These are phyloP conservation scores for Lindbergichthys nudifrons DNA, from an alignment of 2,797 vertebrate species.

Conservation along the genomic window DNA sequence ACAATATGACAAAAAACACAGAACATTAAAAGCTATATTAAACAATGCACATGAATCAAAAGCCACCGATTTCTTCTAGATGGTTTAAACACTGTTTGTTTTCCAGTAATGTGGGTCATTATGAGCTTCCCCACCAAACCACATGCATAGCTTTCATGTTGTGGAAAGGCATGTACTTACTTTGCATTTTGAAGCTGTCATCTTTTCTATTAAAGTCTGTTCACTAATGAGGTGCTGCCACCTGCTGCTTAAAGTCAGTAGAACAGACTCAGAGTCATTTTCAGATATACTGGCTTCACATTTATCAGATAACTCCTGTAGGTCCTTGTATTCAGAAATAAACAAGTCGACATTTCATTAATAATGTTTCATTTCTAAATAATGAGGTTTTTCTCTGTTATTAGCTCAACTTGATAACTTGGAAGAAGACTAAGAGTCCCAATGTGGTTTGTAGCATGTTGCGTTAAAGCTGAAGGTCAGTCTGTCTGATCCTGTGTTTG, in stretches of 20 bases:
- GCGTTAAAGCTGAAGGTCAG: conserved; percentile 15
- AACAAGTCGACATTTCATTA: not conserved
- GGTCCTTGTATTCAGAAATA: not conserved
- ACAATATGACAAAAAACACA: not conserved
- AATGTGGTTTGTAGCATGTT: conserved; percentile 6
- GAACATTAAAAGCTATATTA: not conserved
- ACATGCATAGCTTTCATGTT: not conserved
- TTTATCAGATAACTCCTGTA: not conserved
- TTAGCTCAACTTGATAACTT: not conserved
- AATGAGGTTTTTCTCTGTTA: not conserved
- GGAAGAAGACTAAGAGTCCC: not conserved
- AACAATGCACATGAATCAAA: conserved; percentile 26
- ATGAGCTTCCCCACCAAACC: not conserved
- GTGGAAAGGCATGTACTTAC: not conserved
- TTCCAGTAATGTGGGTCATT: not conserved
- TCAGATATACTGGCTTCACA: not conserved
- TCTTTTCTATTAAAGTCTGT: not conserved
- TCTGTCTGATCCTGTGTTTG: conserved; percentile 9
- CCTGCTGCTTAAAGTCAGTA: conserved; percentile 58
- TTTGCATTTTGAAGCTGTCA: not conserved
- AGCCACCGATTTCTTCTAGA: not conserved
- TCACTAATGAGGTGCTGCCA: conserved; percentile 67
- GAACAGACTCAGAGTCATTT: not conserved
- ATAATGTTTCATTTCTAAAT: not conserved
- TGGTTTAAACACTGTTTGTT: not conserved